Conservation (phyloP, 2,113 vertebrate genomes). For the Carassius auratus region DNA sequence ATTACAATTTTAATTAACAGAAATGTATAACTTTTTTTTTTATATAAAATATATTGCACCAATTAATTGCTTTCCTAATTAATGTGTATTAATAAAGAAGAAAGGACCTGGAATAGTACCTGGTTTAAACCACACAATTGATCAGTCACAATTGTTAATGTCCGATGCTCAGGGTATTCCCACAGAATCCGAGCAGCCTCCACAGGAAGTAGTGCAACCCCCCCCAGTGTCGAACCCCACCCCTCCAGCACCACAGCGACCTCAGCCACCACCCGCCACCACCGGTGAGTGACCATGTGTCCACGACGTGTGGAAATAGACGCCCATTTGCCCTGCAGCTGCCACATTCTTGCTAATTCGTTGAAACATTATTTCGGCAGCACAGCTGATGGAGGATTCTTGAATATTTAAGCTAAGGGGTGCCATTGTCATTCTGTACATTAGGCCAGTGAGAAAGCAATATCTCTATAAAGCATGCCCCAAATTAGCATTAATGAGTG, state of each 20-base stretch:
- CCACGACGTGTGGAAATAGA: background rate
- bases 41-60: too few species aligned
- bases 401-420: background rate
- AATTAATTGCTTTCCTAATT: too few species aligned
- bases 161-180: conserved; percentile 68
- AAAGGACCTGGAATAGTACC: background rate
- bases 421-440: background rate
- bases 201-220: conserved; percentile 59
- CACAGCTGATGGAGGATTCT: background rate
- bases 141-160: background rate
- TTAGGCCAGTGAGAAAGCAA: too few species aligned
- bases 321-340: background rate
- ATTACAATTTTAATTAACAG: too few species aligned
- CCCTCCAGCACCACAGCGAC: conserved; percentile 58
- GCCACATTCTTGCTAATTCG: background rate
- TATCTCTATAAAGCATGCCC: too few species aligned
- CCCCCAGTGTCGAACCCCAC: conserved; percentile 49
- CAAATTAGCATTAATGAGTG: too few species aligned
- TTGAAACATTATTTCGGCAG: background rate
- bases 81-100: too few species aligned
- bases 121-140: background rate
- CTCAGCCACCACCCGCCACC: conserved; percentile 58
- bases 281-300: conserved; percentile 35
- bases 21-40: too few species aligned
- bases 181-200: conserved; percentile 64